phyloP scores from a whole-genome alignment of 2,888 invertebrate genomes.

The Vesta saturnalis region DNA sequence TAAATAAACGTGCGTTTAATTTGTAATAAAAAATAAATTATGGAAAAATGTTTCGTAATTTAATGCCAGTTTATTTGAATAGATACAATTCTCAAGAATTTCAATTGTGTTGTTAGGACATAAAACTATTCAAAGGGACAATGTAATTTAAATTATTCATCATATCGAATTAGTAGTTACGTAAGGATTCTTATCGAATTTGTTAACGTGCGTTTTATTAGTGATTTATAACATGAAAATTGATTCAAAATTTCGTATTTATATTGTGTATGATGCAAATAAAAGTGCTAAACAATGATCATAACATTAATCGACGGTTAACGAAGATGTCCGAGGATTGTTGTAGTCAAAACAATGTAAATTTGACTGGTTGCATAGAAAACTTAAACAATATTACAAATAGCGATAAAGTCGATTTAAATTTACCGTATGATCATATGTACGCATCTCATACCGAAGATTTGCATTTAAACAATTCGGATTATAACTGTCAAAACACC shows the following conservation, averaged over 20 bases:
- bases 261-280: slow-evolving; percentile 37
- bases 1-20: background rate
- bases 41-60: background rate
- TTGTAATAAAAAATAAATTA: background rate
- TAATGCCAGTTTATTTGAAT: background rate
- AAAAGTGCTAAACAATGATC: slow-evolving; percentile 56
- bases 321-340: slow-evolving; percentile 64
- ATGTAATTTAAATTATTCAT: background rate
- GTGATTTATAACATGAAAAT: slow-evolving; percentile 24
- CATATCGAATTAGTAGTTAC: background rate
- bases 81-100: background rate
- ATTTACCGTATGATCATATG: slow-evolving; percentile 77
- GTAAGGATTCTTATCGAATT: background rate
- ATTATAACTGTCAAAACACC: slow-evolving; percentile 57
- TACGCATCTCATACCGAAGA: slow-evolving; percentile 72
- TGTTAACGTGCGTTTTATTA: slow-evolving; percentile 7
- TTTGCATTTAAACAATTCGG: slow-evolving; percentile 43
- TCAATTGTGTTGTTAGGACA: background rate
- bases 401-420: slow-evolving; percentile 64
- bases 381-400: slow-evolving; percentile 45
- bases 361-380: slow-evolving; percentile 54
- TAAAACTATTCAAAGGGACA: background rate
- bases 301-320: slow-evolving; percentile 60
- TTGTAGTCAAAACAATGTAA: slow-evolving; percentile 55
- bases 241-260: slow-evolving; percentile 29